phyloP scores from a whole-genome alignment of 2,888 invertebrate species.

The Beris morrisii region DNA sequence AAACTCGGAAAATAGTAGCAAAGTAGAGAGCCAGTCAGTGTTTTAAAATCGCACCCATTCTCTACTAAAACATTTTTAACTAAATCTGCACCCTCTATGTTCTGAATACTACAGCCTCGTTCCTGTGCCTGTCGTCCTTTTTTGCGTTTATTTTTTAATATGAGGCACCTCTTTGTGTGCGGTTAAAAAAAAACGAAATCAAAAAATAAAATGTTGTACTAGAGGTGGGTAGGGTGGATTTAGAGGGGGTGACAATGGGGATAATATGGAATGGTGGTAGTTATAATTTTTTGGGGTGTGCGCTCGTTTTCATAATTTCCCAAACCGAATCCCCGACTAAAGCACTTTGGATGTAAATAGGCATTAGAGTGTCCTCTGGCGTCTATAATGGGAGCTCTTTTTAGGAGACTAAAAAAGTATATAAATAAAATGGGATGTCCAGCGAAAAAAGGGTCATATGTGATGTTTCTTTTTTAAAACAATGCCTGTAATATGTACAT shows the following conservation, averaged over 20 bases:
- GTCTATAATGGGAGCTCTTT: slow-evolving; percentile 25
- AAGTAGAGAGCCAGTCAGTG: slow-evolving; percentile 24
- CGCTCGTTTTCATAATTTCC: slow-evolving; percentile 27
- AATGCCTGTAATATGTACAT: slow-evolving; percentile 9
- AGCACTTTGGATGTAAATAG: slow-evolving; percentile 28
- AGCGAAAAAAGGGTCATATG: slow-evolving; percentile 29
- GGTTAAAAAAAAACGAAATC: slow-evolving; percentile 1
- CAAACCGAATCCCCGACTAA: slow-evolving; percentile 27
- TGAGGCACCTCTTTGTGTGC: slow-evolving; percentile 32
- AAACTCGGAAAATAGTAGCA: slow-evolving; percentile 24
- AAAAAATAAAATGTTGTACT: no score
- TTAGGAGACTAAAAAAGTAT: slow-evolving; percentile 26
- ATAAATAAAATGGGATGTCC: slow-evolving; percentile 27
- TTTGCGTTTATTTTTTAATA: slow-evolving; percentile 31
- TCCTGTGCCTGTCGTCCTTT: slow-evolving; percentile 11
- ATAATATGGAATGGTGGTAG: slow-evolving; percentile 4
- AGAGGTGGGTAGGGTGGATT: no score
- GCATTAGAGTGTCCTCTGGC: slow-evolving; percentile 30
- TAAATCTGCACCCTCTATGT: slow-evolving; percentile 26
- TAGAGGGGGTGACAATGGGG: no score
- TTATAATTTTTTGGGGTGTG: slow-evolving; percentile 23
- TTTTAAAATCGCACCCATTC: slow-evolving; percentile 25
- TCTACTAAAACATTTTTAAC: slow-evolving; percentile 24
- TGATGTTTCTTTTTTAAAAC: slow-evolving; percentile 19
- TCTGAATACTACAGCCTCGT: slow-evolving; percentile 10